phyloP scores from a whole-genome alignment of 2,113 vertebrate genomes.

The Furnarius figulus region DNA sequence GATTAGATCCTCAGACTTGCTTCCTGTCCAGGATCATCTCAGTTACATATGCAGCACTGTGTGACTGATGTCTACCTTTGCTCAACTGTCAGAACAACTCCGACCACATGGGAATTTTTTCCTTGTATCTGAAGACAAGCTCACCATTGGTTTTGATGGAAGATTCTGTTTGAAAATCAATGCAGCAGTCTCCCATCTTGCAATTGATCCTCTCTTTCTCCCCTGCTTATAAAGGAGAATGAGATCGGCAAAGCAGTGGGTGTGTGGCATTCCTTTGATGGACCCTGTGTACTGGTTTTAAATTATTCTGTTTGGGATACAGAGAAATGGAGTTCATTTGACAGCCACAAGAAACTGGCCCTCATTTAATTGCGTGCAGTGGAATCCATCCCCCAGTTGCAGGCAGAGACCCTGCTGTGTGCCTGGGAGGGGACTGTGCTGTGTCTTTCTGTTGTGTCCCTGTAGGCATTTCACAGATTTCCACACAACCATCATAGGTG shows the following conservation, averaged over 20 bases:
- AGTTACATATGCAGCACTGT: background rate
- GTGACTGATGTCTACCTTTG: background rate
- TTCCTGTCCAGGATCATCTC: background rate
- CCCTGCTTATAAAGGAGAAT: background rate
- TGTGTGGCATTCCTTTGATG: constrained; percentile 20
- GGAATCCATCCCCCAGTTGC: background rate
- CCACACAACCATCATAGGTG: background rate
- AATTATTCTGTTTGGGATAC: constrained; percentile 53
- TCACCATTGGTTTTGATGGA: constrained; percentile 38
- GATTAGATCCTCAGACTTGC: background rate
- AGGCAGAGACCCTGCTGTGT: background rate
- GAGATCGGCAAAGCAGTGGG: background rate
- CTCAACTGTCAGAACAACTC: background rate
- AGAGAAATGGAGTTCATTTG: constrained; percentile 9
- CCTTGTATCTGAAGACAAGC: background rate
- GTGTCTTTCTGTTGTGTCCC: background rate
- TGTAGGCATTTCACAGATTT: background rate
- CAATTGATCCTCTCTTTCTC: background rate
- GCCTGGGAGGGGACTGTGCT: background rate
- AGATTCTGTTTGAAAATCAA: constrained; percentile 57
- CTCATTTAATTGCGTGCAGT: background rate
- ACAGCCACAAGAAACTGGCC: background rate
- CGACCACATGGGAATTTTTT: background rate
- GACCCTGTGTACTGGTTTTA: background rate
- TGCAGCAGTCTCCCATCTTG: background rate